These are phyloP conservation scores for Leptopterna dolabrata DNA, from an alignment of 2,888 invertebrate species.

Conservation along the genomic window DNA sequence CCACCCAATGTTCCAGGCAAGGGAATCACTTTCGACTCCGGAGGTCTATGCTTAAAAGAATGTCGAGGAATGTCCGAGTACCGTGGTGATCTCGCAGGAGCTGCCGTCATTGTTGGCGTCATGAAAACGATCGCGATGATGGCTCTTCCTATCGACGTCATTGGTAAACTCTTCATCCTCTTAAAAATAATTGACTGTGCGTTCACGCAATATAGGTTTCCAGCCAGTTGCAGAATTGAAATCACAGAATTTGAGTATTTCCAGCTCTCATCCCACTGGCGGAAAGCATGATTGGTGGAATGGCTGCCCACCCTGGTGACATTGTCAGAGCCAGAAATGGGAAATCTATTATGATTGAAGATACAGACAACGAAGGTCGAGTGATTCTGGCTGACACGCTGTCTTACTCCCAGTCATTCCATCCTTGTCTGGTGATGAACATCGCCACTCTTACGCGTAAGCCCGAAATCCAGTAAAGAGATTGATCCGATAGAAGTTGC, in stretches of 20 bases:
- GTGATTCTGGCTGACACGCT: constrained; percentile 67
- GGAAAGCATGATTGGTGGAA: constrained; percentile 72
- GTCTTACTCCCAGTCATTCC: constrained; percentile 70
- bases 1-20: constrained; percentile 64
- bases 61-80: constrained; percentile 75
- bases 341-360: constrained; percentile 73
- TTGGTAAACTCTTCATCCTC: constrained; percentile 58
- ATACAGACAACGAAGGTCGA: constrained; percentile 71
- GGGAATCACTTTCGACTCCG: constrained; percentile 74
- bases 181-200: not conserved
- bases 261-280: constrained; percentile 67
- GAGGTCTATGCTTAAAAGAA: constrained; percentile 78
- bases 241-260: not conserved
- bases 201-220: too few species aligned
- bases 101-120: constrained; percentile 74
- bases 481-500: too few species aligned
- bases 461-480: not conserved
- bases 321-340: constrained; percentile 70
- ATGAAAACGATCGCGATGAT: constrained; percentile 72
- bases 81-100: constrained; percentile 81
- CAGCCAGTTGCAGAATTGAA: not conserved
- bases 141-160: constrained; percentile 72
- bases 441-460: constrained; percentile 74
- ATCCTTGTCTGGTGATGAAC: constrained; percentile 75
- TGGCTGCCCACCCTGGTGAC: constrained; percentile 71